Base-by-base conservation (phyloP, 2,797 vertebrate genomes). In the Xiphorhynchus erythropygius region DNA sequence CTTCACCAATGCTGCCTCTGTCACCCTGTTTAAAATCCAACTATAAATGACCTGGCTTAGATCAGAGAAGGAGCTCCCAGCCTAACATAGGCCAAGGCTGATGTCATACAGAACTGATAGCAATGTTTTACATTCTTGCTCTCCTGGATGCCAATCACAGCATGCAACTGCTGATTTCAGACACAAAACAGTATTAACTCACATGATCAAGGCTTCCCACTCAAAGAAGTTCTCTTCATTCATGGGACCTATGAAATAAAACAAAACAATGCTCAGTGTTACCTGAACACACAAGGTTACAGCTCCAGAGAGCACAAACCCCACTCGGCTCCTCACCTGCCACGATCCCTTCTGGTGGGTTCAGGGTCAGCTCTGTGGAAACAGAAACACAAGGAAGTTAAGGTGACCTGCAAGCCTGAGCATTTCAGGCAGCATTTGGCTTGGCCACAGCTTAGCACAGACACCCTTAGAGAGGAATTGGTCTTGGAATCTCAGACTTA, bases 201-300 rank as follows among this genome's bases (percentile, higher is more conserved):
- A 99, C 99, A 99, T 99, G 96, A 99, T 99, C 56, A 99, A 95
- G 53, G 99, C 99, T 95, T 99, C 99, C 99, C 99, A 99, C 71
- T 99, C 99, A 67, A 99, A 99, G 97, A 99, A 99, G 96, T 99
- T 99, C 97, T 99, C 99, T 93, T 99, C 99, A 28, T 99, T 99
- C 94, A 99, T 98, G 8, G 99, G 99, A 91, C 99, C 99, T 99
- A 94, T 59, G 70, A 69, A 84, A 69, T 14, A 53, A 60, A 95
- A 37, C 42, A 92, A 60, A 74, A 41, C 49, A 73, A 59, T 24
- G 75, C 39, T 95, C 19, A 70, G 86, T 0, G 18, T 56, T 57
- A n/a, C 57, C 77, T 28, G 52, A 62, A 71, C 0, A 71, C 0
- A 1, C 16, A 19, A 46, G 71, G 89, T 25, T 42, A 44, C 84